Conservation (phyloP, 2,888 invertebrate species). For the Ochropleura plecta region DNA sequence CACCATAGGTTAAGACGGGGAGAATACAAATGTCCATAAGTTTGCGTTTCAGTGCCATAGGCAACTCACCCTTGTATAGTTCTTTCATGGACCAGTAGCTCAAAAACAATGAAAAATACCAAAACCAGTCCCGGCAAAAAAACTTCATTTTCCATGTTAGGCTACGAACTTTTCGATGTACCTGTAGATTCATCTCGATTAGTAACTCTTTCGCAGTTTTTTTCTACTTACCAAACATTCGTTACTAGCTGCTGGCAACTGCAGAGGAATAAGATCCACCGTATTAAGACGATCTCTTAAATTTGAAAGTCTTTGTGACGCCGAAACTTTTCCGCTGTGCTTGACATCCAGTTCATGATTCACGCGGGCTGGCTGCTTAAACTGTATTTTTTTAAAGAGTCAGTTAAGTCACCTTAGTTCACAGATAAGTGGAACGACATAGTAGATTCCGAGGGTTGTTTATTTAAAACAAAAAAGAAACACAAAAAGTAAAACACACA, state of each 20-base stretch:
- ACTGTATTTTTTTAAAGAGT: constrained; percentile 67
- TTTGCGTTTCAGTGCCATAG: too few species aligned
- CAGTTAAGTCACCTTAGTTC: not conserved
- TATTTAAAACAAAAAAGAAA: too few species aligned
- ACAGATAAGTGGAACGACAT: not conserved
- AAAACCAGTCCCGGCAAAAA: too few species aligned
- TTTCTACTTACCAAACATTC: constrained; percentile 76
- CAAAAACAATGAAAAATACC: too few species aligned
- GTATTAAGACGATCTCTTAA: constrained; percentile 84
- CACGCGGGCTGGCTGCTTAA: constrained; percentile 76
- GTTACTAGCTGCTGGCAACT: constrained; percentile 81
- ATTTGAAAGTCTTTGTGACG: constrained; percentile 85
- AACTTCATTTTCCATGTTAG: too few species aligned
- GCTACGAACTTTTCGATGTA: too few species aligned
- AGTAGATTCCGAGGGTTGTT: not conserved
- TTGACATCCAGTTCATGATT: constrained; percentile 77
- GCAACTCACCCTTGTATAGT: too few species aligned
- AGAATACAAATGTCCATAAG: too few species aligned
- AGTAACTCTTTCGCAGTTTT: not conserved
- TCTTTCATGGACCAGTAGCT: too few species aligned
- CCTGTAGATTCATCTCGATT: not conserved
- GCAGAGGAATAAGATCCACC: constrained; percentile 85
- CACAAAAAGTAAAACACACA: too few species aligned
- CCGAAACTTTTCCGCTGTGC: constrained; percentile 82
- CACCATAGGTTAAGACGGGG: too few species aligned